Evolutionary conservation across 2,888 invertebrate genomes (phyloP).

Genomic region (Pammene aurita): DNA sequence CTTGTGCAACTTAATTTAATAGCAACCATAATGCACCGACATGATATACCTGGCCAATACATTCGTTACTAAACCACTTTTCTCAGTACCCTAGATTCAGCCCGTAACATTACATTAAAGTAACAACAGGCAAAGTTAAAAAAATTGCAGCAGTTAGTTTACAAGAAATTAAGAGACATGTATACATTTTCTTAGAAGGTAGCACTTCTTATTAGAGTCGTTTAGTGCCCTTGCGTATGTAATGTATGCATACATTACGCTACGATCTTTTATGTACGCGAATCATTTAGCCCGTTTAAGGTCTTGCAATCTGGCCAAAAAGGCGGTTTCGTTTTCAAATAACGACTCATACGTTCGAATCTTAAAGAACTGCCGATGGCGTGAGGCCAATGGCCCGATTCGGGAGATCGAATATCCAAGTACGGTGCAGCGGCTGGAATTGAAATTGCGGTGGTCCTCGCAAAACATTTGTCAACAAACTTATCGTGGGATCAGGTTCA

Average conservation of each 20-base stretch:
- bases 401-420: constrained; percentile 32
- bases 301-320: constrained; percentile 12
- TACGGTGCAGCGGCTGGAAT: constrained; percentile 31
- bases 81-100: neutral
- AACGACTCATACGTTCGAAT: constrained; percentile 36
- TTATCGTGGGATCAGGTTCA: constrained; percentile 19
- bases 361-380: constrained; percentile 27
- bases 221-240: neutral
- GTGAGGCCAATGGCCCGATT: constrained; percentile 37
- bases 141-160: constrained; percentile 6
- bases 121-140: constrained; percentile 2
- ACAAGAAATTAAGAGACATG: constrained; percentile 16
- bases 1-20: constrained; percentile 37
- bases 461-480: constrained; percentile 31
- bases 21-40: constrained; percentile 27
- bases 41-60: constrained; percentile 30
- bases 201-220: constrained; percentile 18
- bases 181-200: constrained; percentile 15
- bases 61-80: constrained; percentile 7
- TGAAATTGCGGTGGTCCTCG: constrained; percentile 31
- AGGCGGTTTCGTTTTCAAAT: constrained; percentile 38
- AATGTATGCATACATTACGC: constrained; percentile 10
- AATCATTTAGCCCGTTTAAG: constrained; percentile 26
- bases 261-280: constrained; percentile 10
- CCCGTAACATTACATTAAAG: neutral